Base-by-base conservation (phyloP, 1,140 invertebrate species). In the Ridgeia piscesae region DNA sequence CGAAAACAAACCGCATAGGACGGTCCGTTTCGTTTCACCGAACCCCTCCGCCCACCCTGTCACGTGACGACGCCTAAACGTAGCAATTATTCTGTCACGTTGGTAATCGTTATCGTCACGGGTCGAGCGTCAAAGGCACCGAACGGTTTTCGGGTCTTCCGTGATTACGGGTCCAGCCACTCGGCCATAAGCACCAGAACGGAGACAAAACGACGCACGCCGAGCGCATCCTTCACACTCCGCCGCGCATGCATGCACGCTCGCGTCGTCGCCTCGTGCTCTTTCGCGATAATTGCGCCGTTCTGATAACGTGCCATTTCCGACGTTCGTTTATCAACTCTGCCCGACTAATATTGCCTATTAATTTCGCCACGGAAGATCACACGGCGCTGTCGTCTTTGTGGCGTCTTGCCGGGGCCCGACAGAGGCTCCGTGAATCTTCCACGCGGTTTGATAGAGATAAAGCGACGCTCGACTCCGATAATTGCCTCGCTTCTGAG, bases 71-170 rank as follows among this genome's bases (percentile, higher is more conserved):
- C 17, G 58, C 58, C 17, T 27, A 77, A 17, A 31, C 58, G 58
- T 77, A 77, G 58, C 58, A 77, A 77, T 77, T 77, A 77, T 77
- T 77, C 58, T 77, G 58, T 77, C 58, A 77, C 58, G 58, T 77
- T 77, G 27, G 27, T 77, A 77, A 77, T 21, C 58, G 58, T 77
- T 77, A 9, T 21, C 27, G 6, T 77, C 58, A 77, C 58, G 58
- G 58, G 58, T 77, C 58, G 58, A 9, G 11, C 27, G 58, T 77
- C 58, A 77, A 77, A 77, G 58, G 58, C 8, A 77, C 58, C 58
- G 58, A 77, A 21, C 58, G 27, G 58, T 77, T 77, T 77, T 77
- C 11, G 42, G 58, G 58, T 77, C 58, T 31, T 9, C 58, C 27
- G 58, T 31, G 58, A 77, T 77, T 77, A 77, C 58, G 58, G 58